Conservation (phyloP, 2,888 invertebrate species). For the Himalopsyche japonica region DNA sequence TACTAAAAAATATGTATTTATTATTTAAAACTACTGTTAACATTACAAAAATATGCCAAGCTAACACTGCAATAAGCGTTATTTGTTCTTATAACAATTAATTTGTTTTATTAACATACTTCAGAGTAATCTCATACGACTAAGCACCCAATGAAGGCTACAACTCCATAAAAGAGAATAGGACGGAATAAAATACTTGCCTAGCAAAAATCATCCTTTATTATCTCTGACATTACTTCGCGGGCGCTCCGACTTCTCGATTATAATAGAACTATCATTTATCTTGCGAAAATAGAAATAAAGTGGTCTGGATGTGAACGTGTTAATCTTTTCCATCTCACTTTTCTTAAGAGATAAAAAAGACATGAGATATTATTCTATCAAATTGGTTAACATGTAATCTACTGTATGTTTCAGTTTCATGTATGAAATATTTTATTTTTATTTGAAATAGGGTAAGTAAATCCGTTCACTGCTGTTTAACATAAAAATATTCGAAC, state of each 20-base stretch:
- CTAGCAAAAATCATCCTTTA: conserved; percentile 24
- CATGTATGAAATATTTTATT: too few relatives aligned
- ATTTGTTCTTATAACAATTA: too few relatives aligned
- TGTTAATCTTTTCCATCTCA: background rate
- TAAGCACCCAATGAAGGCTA: background rate
- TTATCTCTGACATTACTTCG: conserved; percentile 34
- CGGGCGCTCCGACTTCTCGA: conserved; percentile 11
- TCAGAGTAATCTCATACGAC: too few relatives aligned
- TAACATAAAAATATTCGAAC: too few relatives aligned
- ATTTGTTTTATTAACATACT: too few relatives aligned
- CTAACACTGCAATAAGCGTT: too few relatives aligned
- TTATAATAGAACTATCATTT: conserved; percentile 27
- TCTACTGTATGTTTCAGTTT: too few relatives aligned
- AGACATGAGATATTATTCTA: background rate
- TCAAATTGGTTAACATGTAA: background rate
- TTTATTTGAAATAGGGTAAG: too few relatives aligned
- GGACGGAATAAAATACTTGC: background rate
- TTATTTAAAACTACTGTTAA: too few relatives aligned
- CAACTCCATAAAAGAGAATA: background rate
- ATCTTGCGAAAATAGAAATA: conserved; percentile 25
- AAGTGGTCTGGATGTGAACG: background rate
- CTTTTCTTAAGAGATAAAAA: background rate
- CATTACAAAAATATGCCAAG: too few relatives aligned
- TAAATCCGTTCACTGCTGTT: too few relatives aligned
- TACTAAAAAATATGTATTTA: too few relatives aligned